Evolutionary conservation across 2,797 vertebrate genomes (phyloP), one percentile per base, ranked within the genome.

Genomic region (Eulemur rubriventer): DNA sequence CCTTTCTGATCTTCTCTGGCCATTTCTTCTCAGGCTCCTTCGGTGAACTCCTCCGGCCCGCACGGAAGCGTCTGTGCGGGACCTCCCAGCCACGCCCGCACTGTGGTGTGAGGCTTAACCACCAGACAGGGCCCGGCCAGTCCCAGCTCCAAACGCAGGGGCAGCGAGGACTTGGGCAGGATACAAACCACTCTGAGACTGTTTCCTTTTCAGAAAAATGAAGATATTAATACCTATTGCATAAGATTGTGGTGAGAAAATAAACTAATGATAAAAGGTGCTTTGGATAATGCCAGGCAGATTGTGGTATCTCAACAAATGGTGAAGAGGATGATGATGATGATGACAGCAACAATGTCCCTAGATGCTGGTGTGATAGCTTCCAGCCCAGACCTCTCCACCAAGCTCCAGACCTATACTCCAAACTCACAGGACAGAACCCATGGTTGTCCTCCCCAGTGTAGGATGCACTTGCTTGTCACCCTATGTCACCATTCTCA

Each of bases 31-130:
- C 43, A 17, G 6, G 6, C 18, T 35, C 59, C 38, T 22, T 33
- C 10, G 18, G 38, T 5, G 18, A 17, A 90, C n/a, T 28, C 35
- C 30, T 59, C 41, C 18, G 26, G 0, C 24, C 52, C 14, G 30
- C 22, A 24, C 22, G 43, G 1, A 81, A 9, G 76, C 0, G 3
- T 35, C 38, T n/a, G 0, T 38, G 35, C 0, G 0, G 12, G 7
- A 41, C 9, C 43, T 35, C 17, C 8, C 61, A 11, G 14, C 76
- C 18, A 0, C 1, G 14, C 30, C 2, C 3, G 35, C 50, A 46
- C 9, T 2, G 35, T 0, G 1, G 17, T 11, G 0, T 0, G 7
- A 14, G 4, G 1, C 35, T 33, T 13, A 0, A 13, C 12, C 46
- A 41, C 5, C 43, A 52, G 17, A 6, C 0, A 43, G 48, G 55